Conservation (phyloP, 2,888 invertebrate genomes). For the Troilus luridus region DNA sequence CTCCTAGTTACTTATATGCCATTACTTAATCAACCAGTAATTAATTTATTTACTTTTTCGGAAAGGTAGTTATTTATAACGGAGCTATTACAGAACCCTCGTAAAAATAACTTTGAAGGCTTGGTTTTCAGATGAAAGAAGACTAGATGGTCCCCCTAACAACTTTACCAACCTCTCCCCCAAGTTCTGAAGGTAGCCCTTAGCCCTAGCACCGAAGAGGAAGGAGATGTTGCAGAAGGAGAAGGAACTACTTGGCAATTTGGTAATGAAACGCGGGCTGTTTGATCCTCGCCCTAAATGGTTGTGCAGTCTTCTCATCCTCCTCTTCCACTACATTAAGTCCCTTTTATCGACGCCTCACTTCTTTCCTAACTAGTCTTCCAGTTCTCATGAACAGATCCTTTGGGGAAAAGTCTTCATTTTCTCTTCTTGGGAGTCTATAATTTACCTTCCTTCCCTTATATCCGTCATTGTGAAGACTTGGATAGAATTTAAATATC, state of each 20-base stretch:
- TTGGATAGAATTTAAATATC: not conserved
- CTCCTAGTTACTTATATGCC: too few relatives aligned
- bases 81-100: not conserved
- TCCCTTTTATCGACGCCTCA: constrained; percentile 20
- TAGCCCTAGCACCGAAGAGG: not conserved
- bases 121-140: not conserved
- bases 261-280: constrained; percentile 49
- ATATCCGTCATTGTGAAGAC: not conserved
- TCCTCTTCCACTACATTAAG: constrained; percentile 44
- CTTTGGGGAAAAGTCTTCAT: not conserved
- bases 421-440: not conserved
- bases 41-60: too few relatives aligned
- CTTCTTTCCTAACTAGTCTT: not conserved
- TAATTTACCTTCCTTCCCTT: not conserved
- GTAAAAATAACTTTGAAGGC: not conserved
- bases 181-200: not conserved
- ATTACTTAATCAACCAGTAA: too few relatives aligned
- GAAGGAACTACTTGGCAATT: constrained; percentile 27
- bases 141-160: not conserved
- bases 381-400: constrained; percentile 21
- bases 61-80: too few relatives aligned
- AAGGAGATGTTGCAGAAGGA: constrained; percentile 24
- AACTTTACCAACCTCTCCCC: not conserved
- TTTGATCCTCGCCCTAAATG: constrained; percentile 29
- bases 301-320: not conserved